Percentiles rank a stretch among this genome's conserved stretches.
These are phyloP conservation scores for Eremobia ochroleuca DNA, from an alignment of 2,888 invertebrate genomes.

Conservation along the genomic window DNA sequence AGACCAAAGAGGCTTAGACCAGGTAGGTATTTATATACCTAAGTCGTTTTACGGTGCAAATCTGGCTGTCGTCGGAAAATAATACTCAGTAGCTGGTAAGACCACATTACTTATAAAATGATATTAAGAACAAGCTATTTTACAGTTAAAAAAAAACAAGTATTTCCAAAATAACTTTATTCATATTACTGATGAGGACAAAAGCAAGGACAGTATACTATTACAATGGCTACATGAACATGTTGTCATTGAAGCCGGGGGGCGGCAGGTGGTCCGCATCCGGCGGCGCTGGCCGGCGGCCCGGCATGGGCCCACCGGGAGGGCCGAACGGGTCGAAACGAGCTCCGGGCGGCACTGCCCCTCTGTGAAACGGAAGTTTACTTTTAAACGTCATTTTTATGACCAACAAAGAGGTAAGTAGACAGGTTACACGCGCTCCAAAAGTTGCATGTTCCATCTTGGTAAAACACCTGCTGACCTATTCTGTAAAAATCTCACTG, in stretches of 20 bases:
- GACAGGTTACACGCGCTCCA: neutral
- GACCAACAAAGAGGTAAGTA: neutral
- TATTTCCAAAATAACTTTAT: conserved; percentile 62
- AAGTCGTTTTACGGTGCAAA: neutral
- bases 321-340: conserved; percentile 96
- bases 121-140: neutral
- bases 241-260: conserved; percentile 94
- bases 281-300: conserved; percentile 88
- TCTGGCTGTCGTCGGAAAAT: neutral
- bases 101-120: neutral
- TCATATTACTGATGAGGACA: conserved; percentile 59
- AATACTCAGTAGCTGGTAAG: neutral
- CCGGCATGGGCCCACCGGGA: conserved; percentile 90
- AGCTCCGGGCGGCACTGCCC: conserved; percentile 93
- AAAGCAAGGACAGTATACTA: conserved; percentile 37
- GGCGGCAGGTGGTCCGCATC: conserved; percentile 94
- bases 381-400: neutral
- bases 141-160: neutral
- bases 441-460: neutral
- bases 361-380: conserved; percentile 79
- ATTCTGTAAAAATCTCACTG: too few relatives aligned
- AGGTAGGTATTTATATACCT: neutral
- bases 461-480: neutral
- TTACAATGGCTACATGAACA: conserved; percentile 92
- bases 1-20: neutral